phyloP scores from a whole-genome alignment of 2,113 vertebrate species.

The Eublepharis macularius region DNA sequence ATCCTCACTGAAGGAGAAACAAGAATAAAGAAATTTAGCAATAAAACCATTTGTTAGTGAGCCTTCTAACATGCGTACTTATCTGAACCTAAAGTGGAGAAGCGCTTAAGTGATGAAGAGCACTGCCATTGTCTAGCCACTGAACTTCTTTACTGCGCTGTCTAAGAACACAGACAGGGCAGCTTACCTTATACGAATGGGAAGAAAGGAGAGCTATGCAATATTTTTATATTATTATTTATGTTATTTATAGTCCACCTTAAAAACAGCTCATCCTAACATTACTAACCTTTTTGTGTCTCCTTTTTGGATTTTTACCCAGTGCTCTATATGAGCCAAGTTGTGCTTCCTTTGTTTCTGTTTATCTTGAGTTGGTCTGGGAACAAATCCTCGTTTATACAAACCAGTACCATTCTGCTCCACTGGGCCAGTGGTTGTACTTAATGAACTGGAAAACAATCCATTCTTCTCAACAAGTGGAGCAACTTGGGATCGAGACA shows the following conservation, averaged over 20 bases:
- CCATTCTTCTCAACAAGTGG: slow-evolving; percentile 83
- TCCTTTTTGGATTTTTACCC: slow-evolving; percentile 93
- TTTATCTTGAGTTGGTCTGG: slow-evolving; percentile 81
- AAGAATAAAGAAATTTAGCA: neutral
- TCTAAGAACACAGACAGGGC: neutral
- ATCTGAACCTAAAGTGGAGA: neutral
- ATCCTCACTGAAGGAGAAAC: neutral
- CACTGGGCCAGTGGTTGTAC: slow-evolving; percentile 60
- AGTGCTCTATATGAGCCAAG: slow-evolving; percentile 92
- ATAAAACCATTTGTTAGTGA: neutral
- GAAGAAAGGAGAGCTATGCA: neutral
- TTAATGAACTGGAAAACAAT: slow-evolving; percentile 68
- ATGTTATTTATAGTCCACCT: too few species aligned
- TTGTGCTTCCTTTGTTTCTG: slow-evolving; percentile 89
- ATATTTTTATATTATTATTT: too few species aligned
- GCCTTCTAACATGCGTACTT: neutral
- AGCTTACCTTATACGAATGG: neutral
- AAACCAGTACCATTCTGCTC: slow-evolving; percentile 88
- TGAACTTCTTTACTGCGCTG: neutral
- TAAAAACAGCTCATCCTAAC: neutral
- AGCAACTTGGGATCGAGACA: slow-evolving; percentile 70
- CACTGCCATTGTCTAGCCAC: neutral
- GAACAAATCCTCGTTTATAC: slow-evolving; percentile 81
- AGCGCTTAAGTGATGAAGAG: neutral
- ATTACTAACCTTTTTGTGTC: slow-evolving; percentile 89